phyloP scores from a whole-genome alignment of 2,797 vertebrate species.

The Schizothorax lantsangensis region DNA sequence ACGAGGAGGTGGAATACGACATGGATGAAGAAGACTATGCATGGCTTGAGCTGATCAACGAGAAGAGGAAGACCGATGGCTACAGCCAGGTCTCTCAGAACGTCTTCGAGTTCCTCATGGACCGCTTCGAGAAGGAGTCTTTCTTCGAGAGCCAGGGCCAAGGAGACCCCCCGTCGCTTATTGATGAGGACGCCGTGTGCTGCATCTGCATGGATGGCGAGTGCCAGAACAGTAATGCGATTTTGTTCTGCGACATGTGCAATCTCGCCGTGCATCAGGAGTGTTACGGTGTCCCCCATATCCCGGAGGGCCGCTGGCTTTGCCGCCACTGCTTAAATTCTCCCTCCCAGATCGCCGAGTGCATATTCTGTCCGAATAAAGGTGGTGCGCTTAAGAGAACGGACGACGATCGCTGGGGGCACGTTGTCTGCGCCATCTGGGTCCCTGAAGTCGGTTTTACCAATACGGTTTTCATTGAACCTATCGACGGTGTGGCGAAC shows the following conservation, averaged over 20 bases:
- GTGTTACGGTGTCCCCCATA: conserved; percentile 97
- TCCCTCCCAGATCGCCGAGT: conserved; percentile 86
- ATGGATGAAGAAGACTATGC: conserved; percentile 99
- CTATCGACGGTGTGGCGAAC: conserved; percentile 95
- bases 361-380: conserved; percentile 95
- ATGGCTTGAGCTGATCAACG: conserved; percentile 94
- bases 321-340: conserved; percentile 95
- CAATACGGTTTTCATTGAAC: conserved; percentile 97
- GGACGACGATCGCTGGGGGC: conserved; percentile 96
- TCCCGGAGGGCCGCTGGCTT: conserved; percentile 97
- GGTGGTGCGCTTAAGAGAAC: conserved; percentile 98
- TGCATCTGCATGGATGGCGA: conserved; percentile 99
- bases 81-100: conserved; percentile 91
- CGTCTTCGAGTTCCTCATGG: conserved; percentile 97
- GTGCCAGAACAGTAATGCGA: conserved; percentile 96
- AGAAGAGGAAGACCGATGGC: conserved; percentile 90
- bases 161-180: conserved; percentile 86
- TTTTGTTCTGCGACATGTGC: conserved; percentile 96
- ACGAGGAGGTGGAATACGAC: conserved; percentile 96
- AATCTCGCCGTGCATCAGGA: conserved; percentile 98
- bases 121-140: conserved; percentile 97
- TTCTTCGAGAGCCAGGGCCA: conserved; percentile 88
- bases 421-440: conserved; percentile 97
- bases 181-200: conserved; percentile 97
- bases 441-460: conserved; percentile 98